Evolutionary conservation across 2,888 invertebrate species (phyloP).

Genomic region (Urechis unicinctus): DNA sequence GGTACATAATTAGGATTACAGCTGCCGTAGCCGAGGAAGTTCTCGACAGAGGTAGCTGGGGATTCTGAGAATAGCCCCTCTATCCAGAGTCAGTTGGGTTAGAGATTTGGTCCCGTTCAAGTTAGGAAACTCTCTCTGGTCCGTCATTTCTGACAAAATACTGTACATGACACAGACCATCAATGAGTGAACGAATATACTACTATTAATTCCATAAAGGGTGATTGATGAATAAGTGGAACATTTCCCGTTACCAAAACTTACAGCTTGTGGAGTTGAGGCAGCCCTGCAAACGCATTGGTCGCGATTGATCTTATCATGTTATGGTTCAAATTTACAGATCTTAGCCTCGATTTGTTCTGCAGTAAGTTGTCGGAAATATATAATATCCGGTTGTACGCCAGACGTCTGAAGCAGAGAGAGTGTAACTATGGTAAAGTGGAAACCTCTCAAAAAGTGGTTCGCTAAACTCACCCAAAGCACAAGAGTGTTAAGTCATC

Average conservation of each 20-base stretch:
- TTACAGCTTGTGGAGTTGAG: constrained; percentile 73
- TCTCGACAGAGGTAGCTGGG: constrained; percentile 70
- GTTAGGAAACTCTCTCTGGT: constrained; percentile 73
- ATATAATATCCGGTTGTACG: constrained; percentile 70
- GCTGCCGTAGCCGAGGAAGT: constrained; percentile 71
- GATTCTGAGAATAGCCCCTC: constrained; percentile 60
- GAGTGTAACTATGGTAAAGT: too few species aligned
- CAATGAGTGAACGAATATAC: too few species aligned
- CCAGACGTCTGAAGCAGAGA: background rate
- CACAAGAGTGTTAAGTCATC: too few species aligned
- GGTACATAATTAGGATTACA: too few species aligned
- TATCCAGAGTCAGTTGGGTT: constrained; percentile 74
- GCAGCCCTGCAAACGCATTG: constrained; percentile 69
- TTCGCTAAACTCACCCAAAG: too few species aligned
- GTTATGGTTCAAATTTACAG: constrained; percentile 78
- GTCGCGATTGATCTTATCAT: constrained; percentile 67
- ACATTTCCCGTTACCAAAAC: too few species aligned
- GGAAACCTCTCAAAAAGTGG: too few species aligned
- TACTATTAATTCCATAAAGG: background rate
- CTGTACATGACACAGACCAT: constrained; percentile 55
- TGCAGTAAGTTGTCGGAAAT: constrained; percentile 68
- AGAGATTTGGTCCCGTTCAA: constrained; percentile 73
- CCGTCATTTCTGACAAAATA: constrained; percentile 77
- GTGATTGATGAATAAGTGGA: too few species aligned
- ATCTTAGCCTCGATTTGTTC: constrained; percentile 63